Evolutionary conservation across 2,888 invertebrate genomes (phyloP), one percentile per base, ranked within the genome.

Genomic region (Drosophila barbarae): DNA sequence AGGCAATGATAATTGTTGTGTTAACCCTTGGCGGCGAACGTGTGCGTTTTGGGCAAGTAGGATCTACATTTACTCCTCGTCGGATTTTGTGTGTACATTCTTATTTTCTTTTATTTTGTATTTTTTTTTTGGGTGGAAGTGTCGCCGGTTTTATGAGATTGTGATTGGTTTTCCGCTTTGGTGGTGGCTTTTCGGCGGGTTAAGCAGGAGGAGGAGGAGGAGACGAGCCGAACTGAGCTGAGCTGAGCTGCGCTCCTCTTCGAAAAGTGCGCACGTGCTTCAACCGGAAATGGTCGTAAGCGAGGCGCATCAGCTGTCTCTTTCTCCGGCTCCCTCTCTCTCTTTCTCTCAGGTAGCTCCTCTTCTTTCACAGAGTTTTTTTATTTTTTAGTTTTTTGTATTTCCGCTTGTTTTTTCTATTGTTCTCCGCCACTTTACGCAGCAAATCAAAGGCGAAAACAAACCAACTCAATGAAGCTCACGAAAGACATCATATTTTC

Each of bases 221-320:
- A 44, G 32, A 5, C 26, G 26, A 26, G 26, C 26, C 26, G 26
- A 15, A 42, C 41, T n/a, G 64, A 60, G 57, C 47, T 15, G 46
- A 18, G 46, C 57, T 15, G 60, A 44, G 66, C 36, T 63, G 36
- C 63, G 59, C 63, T 64, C 55, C 63, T 64, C 63, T 63, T 63
- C 63, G 38, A 50, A 50, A 35, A 52, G 66, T 63, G 63, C 63
- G 87, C 87, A 87, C 87, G 87, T 87, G 87, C 87, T 88, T 82
- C 77, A 82, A 87, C 88, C 87, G 87, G 87, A 87, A 88, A 86
- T 74, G 82, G 80, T 68, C 85, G 78, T 84, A 84, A 79, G 80
- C 79, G 85, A 82, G 79, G 85, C 85, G 79, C 85, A 84, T 84
- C 77, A 73, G 50, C 69, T 51, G 64, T 70, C 69, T 54, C 71